Percentiles rank a stretch among this genome's conserved stretches.
Evolutionary conservation across 2,113 vertebrate species (phyloP).

Genomic region (Rhynchomys soricoides): DNA sequence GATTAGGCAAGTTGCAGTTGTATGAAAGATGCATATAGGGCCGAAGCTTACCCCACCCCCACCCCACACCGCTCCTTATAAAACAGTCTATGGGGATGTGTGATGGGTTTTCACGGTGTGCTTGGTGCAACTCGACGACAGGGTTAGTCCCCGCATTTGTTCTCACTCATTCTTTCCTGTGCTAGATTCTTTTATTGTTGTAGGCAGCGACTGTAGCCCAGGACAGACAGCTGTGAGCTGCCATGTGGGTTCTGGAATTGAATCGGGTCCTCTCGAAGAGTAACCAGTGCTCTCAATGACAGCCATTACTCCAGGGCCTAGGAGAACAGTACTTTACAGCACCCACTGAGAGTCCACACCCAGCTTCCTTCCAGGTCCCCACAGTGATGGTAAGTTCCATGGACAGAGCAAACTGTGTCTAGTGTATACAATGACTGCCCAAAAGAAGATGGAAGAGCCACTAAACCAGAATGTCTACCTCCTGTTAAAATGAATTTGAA

Average conservation of each 20-base stretch:
- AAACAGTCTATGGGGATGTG: not conserved
- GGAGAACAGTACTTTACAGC: not conserved
- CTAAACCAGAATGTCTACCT: not conserved
- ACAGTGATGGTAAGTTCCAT: not conserved
- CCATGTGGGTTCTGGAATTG: not conserved
- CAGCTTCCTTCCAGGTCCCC: not conserved
- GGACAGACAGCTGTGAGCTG: not conserved
- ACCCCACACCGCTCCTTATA: not conserved
- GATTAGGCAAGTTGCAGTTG: slow-evolving; percentile 67
- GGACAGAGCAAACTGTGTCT: rapidly evolving
- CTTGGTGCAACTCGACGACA: not conserved
- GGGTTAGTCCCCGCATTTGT: not conserved
- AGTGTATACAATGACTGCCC: not conserved
- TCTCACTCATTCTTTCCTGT: not conserved
- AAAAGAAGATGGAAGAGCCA: not conserved
- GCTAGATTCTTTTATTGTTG: not conserved
- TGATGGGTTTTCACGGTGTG: not conserved
- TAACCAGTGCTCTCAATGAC: not conserved
- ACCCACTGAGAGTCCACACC: not conserved
- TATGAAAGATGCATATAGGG: not conserved
- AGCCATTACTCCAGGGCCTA: not conserved
- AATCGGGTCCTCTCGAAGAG: not conserved
- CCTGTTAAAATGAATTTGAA: not conserved
- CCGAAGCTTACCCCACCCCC: not conserved
- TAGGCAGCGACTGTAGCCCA: not conserved